Percentiles rank a stretch among this genome's conserved stretches.
Conservation (phyloP, 2,113 vertebrate species). For the Dasyornis broadbenti region DNA sequence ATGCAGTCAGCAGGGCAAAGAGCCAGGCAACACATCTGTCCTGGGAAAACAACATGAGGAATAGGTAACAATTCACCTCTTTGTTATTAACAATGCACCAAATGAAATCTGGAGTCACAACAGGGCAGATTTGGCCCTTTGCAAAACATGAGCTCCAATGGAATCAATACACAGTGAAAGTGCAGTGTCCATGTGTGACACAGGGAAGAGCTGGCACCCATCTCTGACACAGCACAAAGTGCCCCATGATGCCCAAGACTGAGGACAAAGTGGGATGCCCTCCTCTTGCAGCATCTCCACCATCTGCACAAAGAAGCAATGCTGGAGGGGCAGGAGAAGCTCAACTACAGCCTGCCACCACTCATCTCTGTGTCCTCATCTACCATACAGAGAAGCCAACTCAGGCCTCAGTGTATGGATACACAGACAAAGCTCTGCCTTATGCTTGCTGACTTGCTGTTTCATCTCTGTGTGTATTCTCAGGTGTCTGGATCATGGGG, state of each 20-base stretch:
- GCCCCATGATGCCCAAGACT: not conserved
- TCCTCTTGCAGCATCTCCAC: not conserved
- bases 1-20: not conserved
- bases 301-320: not conserved
- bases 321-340: not conserved
- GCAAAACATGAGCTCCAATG: not conserved
- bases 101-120: not conserved
- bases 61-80: not conserved
- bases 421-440: not conserved
- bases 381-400: not conserved
- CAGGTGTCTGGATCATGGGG: not conserved
- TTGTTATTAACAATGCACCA: not conserved
- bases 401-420: not conserved
- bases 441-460: not conserved
- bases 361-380: not conserved
- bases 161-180: not conserved
- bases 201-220: not conserved
- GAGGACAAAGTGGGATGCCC: not conserved
- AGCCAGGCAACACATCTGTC: not conserved
- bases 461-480: not conserved
- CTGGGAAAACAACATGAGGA: not conserved
- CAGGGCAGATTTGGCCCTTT: not conserved
- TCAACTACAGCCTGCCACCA: not conserved
- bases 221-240: not conserved
- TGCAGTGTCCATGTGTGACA: not conserved